Evolutionary conservation across 2,113 vertebrate species (phyloP).

Genomic region (Scolopax mira): DNA sequence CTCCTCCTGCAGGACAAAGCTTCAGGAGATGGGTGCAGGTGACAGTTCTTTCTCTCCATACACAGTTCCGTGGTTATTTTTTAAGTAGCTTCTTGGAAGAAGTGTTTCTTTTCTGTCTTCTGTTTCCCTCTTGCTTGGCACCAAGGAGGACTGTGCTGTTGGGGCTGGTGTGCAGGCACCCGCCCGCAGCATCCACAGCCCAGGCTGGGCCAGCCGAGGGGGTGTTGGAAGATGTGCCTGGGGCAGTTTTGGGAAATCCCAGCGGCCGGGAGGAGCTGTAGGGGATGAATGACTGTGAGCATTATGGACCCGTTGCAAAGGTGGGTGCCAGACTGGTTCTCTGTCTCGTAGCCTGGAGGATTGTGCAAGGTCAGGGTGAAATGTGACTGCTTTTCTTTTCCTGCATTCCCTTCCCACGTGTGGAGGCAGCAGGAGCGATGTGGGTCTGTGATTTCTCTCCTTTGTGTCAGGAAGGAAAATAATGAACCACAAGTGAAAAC

Average conservation of each 20-base stretch:
- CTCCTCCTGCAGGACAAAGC: not conserved
- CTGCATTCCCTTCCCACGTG: not conserved
- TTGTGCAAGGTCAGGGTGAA: not conserved
- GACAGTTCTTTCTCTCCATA: not conserved
- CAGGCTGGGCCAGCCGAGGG: not conserved
- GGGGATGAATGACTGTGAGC: not conserved
- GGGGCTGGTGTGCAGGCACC: not conserved
- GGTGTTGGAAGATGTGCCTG: not conserved
- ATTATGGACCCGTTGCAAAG: not conserved
- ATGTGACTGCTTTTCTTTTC: not conserved
- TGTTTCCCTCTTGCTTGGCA: not conserved
- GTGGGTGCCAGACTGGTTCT: not conserved
- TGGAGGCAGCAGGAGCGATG: not conserved
- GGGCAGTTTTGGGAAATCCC: not conserved
- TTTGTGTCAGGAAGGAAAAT: fast-evolving
- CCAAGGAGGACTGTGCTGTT: not conserved
- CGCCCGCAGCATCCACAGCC: not conserved
- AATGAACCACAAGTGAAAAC: not conserved
- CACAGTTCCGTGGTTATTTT: not conserved
- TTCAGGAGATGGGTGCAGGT: not conserved
- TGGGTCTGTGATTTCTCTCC: not conserved
- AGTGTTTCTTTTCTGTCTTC: not conserved
- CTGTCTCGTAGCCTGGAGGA: not conserved
- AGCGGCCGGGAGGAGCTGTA: not conserved
- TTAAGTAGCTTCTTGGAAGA: not conserved